Evolutionary conservation across 2,797 vertebrate genomes (phyloP).

Genomic region (Sebastes wilsoni): DNA sequence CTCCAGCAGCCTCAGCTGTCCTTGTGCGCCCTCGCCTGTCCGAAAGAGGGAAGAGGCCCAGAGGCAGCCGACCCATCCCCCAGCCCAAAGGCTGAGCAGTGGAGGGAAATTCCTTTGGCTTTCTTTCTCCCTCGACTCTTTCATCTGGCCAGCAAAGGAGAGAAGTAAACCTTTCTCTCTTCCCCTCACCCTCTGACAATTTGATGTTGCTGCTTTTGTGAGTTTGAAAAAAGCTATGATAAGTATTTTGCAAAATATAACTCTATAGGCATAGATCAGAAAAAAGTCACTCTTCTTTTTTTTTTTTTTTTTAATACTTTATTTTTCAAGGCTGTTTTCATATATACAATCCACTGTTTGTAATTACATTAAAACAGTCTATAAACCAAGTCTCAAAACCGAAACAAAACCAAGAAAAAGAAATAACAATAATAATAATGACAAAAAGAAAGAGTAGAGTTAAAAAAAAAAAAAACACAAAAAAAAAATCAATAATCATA

Average conservation of each 20-base stretch:
- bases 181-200: neutral
- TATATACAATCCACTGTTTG: too few relatives aligned
- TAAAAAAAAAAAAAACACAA: too few relatives aligned
- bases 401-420: too few relatives aligned
- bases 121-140: conserved; percentile 61
- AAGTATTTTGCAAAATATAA: neutral
- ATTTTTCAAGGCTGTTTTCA: too few relatives aligned
- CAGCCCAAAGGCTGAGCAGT: conserved; percentile 29
- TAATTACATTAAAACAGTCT: too few relatives aligned
- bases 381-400: too few relatives aligned
- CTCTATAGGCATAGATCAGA: neutral
- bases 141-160: conserved; percentile 52
- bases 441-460: too few relatives aligned
- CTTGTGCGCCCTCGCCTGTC: conserved; percentile 87
- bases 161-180: neutral
- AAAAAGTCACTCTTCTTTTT: too few relatives aligned
- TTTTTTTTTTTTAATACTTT: neutral
- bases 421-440: too few relatives aligned
- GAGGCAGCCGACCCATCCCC: conserved; percentile 28
- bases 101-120: conserved; percentile 75
- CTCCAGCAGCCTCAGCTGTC: conserved; percentile 76
- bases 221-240: neutral
- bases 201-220: neutral
- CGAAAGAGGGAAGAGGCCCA: conserved; percentile 63
- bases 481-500: too few relatives aligned